These are phyloP conservation scores for Irena cyanogastra DNA, from an alignment of 2,113 vertebrate species.

Conservation along the genomic window DNA sequence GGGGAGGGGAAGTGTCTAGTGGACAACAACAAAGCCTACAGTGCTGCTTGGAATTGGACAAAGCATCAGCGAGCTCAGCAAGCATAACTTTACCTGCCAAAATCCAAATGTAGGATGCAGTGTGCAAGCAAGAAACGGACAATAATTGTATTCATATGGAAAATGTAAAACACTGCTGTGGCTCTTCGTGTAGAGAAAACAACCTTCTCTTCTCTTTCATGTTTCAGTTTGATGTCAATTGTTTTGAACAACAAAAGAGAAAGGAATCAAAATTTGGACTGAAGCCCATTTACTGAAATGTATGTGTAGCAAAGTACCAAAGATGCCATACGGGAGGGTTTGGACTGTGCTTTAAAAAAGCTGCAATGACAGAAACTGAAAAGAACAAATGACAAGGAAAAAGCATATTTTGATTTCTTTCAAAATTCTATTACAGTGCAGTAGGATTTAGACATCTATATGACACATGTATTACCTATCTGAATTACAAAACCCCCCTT, in stretches of 20 bases:
- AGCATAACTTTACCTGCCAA: background rate
- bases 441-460: background rate
- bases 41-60: background rate
- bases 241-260: constrained; percentile 35
- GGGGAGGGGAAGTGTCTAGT: background rate
- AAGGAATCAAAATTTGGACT: background rate
- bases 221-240: constrained; percentile 11
- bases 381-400: background rate
- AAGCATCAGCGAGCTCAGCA: background rate
- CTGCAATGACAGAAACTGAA: background rate
- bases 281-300: background rate
- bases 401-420: background rate
- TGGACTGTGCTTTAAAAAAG: background rate
- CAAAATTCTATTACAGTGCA: background rate
- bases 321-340: background rate
- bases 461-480: background rate
- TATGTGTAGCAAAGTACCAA: background rate
- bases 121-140: fast-evolving
- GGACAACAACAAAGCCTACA: background rate
- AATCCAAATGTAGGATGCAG: background rate
- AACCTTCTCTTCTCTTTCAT: background rate
- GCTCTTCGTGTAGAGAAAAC: background rate
- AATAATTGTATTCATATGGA: background rate
- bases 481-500: background rate
- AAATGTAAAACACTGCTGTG: background rate